phyloP scores from a whole-genome alignment of 2,888 invertebrate genomes.

The Synergus itoensis region DNA sequence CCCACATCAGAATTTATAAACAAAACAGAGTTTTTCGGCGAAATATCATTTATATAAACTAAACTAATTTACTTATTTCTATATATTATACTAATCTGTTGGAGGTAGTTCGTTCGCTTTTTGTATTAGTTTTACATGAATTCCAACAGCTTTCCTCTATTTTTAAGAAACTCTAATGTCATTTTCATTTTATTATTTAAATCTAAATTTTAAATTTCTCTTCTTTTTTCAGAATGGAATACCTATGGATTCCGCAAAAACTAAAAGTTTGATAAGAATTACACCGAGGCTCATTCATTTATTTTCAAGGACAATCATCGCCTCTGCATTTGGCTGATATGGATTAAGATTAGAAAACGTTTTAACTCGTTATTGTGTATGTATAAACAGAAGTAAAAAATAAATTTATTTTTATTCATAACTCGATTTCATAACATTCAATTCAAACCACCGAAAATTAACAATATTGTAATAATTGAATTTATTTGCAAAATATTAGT shows the following conservation, averaged over 20 bases:
- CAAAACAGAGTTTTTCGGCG: too few species aligned
- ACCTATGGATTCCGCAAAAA: conserved; percentile 83
- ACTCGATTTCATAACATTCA: not conserved
- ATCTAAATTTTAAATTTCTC: not conserved
- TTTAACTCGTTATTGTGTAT: not conserved
- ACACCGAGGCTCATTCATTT: not conserved
- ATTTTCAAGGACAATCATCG: not conserved
- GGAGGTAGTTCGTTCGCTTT: too few species aligned
- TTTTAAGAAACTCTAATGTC: not conserved
- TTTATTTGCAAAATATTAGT: too few species aligned
- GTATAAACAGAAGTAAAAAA: not conserved
- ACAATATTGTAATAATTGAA: too few species aligned
- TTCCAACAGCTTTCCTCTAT: not conserved
- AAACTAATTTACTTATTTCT: too few species aligned
- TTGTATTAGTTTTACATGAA: too few species aligned
- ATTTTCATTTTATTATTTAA: not conserved
- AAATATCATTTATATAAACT: too few species aligned
- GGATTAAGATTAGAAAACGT: not conserved
- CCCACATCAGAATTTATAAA: too few species aligned
- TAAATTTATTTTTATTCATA: conserved; percentile 13
- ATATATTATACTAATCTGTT: too few species aligned
- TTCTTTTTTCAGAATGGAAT: conserved; percentile 81
- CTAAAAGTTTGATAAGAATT: conserved; percentile 45
- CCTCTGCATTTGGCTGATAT: not conserved
- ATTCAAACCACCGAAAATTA: too few species aligned